These are phyloP conservation scores for Enteromius fasciolatus DNA, from an alignment of 2,797 vertebrate genomes.

Conservation along the genomic window DNA sequence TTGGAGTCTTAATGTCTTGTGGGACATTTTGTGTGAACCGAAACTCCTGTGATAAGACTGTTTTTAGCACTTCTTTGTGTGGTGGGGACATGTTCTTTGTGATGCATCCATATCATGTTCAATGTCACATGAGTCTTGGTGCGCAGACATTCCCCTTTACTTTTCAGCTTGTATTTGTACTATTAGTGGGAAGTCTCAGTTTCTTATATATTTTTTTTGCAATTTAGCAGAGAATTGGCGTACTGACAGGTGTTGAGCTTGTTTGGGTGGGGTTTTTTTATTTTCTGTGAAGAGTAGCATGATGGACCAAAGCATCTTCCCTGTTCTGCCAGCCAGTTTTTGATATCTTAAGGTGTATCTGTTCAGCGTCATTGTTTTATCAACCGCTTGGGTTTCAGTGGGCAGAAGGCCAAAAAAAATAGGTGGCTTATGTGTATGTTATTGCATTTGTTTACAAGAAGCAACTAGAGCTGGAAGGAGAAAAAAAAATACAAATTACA, in stretches of 20 bases:
- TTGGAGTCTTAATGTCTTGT: conserved; percentile 33
- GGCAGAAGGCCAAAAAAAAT: background rate
- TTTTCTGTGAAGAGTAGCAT: background rate
- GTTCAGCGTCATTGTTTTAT: conserved; percentile 5
- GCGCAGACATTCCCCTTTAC: conserved; percentile 31
- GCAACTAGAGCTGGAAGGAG: background rate
- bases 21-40: background rate
- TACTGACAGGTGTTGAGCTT: background rate
- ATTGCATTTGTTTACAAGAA: conserved; percentile 34
- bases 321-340: conserved; percentile 19
- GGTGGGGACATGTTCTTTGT: background rate
- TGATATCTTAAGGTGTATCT: background rate
- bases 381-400: background rate
- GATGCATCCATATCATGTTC: conserved; percentile 52
- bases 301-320: conserved; percentile 47
- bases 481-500: background rate
- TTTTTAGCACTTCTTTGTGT: conserved; percentile 33
- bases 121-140: conserved; percentile 12
- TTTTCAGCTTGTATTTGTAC: background rate
- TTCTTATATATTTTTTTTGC: background rate
- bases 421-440: conserved; percentile 2
- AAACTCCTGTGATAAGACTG: conserved; percentile 29
- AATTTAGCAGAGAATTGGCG: background rate
- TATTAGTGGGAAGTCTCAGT: background rate
- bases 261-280: background rate